Base-by-base conservation (phyloP, 2,113 vertebrate genomes). In the Megaptera novaeangliae region DNA sequence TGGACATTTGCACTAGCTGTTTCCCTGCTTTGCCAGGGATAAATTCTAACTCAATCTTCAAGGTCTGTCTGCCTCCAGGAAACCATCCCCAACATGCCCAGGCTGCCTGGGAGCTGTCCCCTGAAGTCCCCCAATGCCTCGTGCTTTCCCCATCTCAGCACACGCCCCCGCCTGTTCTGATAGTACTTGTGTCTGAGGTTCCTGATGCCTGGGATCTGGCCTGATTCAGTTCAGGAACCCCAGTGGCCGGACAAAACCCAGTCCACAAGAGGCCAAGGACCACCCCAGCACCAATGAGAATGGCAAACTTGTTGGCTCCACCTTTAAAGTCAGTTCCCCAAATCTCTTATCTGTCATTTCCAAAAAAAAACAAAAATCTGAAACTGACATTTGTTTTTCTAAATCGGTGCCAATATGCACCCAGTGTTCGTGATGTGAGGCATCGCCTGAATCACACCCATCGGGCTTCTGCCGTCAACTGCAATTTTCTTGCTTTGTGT, bases 391-490 rank as follows among this genome's bases (percentile, higher is more conserved):
- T 23, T 52, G 63, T 68, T 52, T 69, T 27, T 64, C 23, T 36
- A 55, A 86, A 36, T 29, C 27, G 46, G 15, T 29, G 46, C 64
- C n/a, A 8, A 20, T 14, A 44, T 44, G 59, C 41, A 75, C 27
- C 81, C 39, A n/a, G 55, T 39, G 7, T 7, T 39, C 29, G 0
- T 15, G 59, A n/a, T 8, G 29, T 23, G 14, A 3, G 15, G 9
- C 44, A 7, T 29, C 12, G 15, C 21, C 31, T 6, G 8, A 68
- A 31, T 55, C 29, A 25, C 8, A 41, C 9, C 63, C 44, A n/a
- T 20, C 31, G 5, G 41, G 44, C 31, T 23, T 34, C 61, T n/a
- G 31, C 20, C 0, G 1, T 55, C n/a, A 23, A 12, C 14, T 36
- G 64, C 34, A 52, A 18, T 52, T 55, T 31, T 69, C 66, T 55